phyloP scores from a whole-genome alignment of 1,140 invertebrate genomes.

The Lordiphosa collinella region DNA sequence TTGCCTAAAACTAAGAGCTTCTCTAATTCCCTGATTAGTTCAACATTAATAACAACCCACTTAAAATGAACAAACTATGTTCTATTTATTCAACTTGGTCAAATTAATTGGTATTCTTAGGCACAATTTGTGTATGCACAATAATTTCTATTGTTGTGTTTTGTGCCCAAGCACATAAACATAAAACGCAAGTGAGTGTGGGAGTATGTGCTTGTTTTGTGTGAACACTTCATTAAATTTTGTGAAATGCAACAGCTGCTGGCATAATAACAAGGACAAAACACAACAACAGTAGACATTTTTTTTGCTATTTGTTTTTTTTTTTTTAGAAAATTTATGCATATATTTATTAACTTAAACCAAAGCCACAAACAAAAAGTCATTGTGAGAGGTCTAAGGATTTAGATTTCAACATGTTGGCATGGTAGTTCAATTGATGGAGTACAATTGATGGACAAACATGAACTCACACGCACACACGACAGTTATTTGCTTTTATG shows the following conservation, averaged over 20 bases:
- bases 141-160: neutral
- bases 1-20: too few species aligned
- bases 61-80: neutral
- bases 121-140: neutral
- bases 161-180: slow-evolving; percentile 18
- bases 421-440: slow-evolving; percentile 24
- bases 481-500: slow-evolving; percentile 76
- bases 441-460: slow-evolving; percentile 54
- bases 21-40: too few species aligned
- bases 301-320: slow-evolving; percentile 25
- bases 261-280: slow-evolving; percentile 43
- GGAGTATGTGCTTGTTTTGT: slow-evolving; percentile 5
- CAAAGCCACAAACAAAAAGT: slow-evolving; percentile 5
- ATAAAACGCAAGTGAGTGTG: slow-evolving; percentile 20
- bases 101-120: slow-evolving; percentile 7
- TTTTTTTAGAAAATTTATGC: slow-evolving; percentile 11
- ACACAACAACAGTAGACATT: slow-evolving; percentile 29
- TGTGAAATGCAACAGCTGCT: slow-evolving; percentile 66
- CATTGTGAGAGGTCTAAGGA: slow-evolving; percentile 18
- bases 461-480: slow-evolving; percentile 18
- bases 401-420: slow-evolving; percentile 38
- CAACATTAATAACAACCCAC: too few species aligned
- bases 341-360: slow-evolving; percentile 46
- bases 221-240: slow-evolving; percentile 39
- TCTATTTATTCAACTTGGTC: slow-evolving; percentile 1